Evolutionary conservation across 2,113 vertebrate genomes (phyloP).

Genomic region (Phyllostomus discolor): DNA sequence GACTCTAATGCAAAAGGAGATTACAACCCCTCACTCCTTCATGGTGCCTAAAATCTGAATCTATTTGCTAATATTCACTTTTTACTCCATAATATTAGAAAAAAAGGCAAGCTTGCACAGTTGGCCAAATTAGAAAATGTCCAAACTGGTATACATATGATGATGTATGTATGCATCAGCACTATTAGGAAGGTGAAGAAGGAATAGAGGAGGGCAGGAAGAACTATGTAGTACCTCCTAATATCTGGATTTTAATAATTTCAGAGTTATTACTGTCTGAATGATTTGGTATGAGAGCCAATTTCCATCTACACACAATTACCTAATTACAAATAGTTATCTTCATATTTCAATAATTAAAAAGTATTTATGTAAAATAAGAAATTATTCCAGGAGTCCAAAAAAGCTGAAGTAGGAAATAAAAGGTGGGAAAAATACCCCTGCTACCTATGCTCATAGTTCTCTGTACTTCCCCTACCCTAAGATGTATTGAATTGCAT

Average conservation of each 20-base stretch:
- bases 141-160: background rate
- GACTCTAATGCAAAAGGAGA: background rate
- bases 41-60: background rate
- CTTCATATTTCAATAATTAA: constrained; percentile 18
- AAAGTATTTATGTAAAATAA: background rate
- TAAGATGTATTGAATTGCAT: background rate
- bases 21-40: background rate
- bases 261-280: background rate
- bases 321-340: constrained; percentile 77
- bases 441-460: background rate
- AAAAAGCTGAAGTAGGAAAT: constrained; percentile 7
- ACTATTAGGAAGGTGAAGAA: background rate
- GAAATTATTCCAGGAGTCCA: background rate
- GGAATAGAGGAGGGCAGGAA: background rate
- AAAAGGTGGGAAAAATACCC: background rate
- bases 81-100: background rate
- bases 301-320: constrained; percentile 72
- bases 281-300: constrained; percentile 28
- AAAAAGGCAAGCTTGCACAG: background rate
- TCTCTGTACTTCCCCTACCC: background rate
- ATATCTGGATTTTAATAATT: background rate
- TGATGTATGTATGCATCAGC: background rate
- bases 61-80: background rate
- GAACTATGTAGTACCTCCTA: background rate
- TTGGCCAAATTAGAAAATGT: background rate